phyloP scores from a whole-genome alignment of 2,113 vertebrate species.

The Patagioenas fasciata region DNA sequence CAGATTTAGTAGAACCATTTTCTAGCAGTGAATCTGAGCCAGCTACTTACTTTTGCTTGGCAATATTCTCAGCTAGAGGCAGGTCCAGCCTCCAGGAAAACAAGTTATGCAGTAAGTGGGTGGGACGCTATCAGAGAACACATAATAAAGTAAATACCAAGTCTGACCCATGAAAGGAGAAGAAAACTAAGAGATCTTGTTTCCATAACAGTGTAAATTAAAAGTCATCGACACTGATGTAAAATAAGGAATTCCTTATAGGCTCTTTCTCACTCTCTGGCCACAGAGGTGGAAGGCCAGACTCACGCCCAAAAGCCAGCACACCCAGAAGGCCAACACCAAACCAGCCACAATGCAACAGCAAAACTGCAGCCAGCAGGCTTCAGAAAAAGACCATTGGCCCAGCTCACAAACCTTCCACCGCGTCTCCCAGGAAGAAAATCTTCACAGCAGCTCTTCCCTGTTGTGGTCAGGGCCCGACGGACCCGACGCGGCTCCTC shows the following conservation, averaged over 20 bases:
- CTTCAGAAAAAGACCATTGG: not conserved
- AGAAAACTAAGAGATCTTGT: not conserved
- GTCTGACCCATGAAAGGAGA: not conserved
- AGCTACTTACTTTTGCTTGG: constrained; percentile 31
- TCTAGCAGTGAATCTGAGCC: constrained; percentile 38
- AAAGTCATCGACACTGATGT: not conserved
- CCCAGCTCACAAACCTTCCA: not conserved
- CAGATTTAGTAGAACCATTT: constrained; percentile 31
- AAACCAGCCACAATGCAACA: not conserved
- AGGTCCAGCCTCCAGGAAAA: constrained; percentile 53
- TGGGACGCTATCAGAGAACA: constrained; percentile 44
- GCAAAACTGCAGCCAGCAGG: not conserved
- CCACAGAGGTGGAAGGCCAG: not conserved
- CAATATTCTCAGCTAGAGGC: constrained; percentile 27
- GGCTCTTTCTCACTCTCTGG: not conserved
- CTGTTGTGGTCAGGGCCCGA: not conserved
- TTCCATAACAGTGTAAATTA: not conserved
- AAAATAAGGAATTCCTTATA: not conserved
- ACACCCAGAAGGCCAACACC: not conserved
- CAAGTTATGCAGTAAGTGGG: constrained; percentile 52
- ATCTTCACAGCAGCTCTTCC: not conserved
- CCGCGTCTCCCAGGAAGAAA: not conserved
- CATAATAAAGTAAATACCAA: constrained; percentile 45
- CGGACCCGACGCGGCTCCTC: not conserved
- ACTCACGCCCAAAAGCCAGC: not conserved